A percentile compares a stretch with the other conserved stretches of the same genome.
phyloP scores from a whole-genome alignment of 2,113 vertebrate genomes.

The Cochlearius cochlearius region DNA sequence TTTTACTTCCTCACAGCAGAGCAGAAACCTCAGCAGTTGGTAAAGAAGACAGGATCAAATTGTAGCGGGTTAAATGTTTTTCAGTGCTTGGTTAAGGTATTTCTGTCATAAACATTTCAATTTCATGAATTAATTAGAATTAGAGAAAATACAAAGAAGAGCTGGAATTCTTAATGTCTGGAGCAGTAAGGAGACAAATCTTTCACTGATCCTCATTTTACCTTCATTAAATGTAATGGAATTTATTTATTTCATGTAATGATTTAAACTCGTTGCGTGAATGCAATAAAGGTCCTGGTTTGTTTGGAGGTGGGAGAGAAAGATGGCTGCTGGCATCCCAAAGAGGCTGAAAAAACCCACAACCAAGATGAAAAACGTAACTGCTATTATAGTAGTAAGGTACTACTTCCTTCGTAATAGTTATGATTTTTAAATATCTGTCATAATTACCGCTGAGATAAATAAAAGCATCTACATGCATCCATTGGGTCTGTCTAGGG shows the following conservation, averaged over 20 bases:
- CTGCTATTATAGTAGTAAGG: background rate
- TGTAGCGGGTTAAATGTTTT: background rate
- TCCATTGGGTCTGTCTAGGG: background rate
- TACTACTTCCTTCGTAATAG: background rate
- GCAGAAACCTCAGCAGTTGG: background rate
- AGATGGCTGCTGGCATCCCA: too few relatives aligned
- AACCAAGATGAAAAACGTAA: background rate
- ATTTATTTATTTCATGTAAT: background rate
- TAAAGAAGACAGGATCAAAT: background rate
- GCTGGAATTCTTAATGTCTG: background rate
- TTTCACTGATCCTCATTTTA: background rate
- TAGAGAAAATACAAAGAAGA: background rate
- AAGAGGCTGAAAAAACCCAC: background rate
- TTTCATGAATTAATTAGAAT: background rate
- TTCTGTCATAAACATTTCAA: background rate
- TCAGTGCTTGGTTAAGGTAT: background rate
- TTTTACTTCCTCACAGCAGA: background rate
- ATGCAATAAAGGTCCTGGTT: background rate
- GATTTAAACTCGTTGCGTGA: background rate
- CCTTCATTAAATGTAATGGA: background rate
- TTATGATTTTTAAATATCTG: background rate
- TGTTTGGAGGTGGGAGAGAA: background rate
- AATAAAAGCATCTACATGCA: background rate
- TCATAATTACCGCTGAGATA: background rate
- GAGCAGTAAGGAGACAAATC: background rate